A percentile compares a stretch with the other conserved stretches of the same genome.
These are phyloP conservation scores for Tetheella fluctuosa DNA, from an alignment of 2,888 invertebrate species.

Conservation along the genomic window DNA sequence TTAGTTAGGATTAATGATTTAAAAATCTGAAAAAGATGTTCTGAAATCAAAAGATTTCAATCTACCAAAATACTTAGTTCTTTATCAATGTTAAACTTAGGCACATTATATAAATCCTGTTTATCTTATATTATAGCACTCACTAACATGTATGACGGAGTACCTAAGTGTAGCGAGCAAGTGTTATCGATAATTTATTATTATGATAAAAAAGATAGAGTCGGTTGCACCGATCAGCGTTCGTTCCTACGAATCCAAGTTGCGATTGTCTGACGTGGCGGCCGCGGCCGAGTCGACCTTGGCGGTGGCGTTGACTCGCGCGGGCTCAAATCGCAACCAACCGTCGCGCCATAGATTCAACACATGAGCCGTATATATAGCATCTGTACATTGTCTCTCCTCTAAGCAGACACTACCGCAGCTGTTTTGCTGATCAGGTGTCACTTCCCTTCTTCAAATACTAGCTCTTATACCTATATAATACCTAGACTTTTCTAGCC, in stretches of 20 bases:
- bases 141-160: background rate
- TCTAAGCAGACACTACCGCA: background rate
- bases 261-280: constrained; percentile 48
- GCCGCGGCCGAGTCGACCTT: constrained; percentile 66
- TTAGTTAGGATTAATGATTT: too few species aligned
- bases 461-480: too few species aligned
- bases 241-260: constrained; percentile 38
- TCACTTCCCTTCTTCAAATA: too few species aligned
- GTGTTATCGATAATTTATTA: constrained; percentile 17
- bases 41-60: too few species aligned
- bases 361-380: constrained; percentile 42
- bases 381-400: constrained; percentile 20
- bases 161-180: constrained; percentile 13
- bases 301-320: constrained; percentile 77
- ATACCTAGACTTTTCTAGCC: too few species aligned
- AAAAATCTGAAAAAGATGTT: too few species aligned
- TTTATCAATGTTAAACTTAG: too few species aligned
- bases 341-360: constrained; percentile 54
- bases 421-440: too few species aligned
- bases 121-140: background rate
- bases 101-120: too few species aligned
- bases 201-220: constrained; percentile 14
- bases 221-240: constrained; percentile 39
- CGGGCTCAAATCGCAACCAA: constrained; percentile 69
- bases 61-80: too few species aligned